A percentile compares a stretch with the other conserved stretches of the same genome.
Evolutionary conservation across 2,113 vertebrate genomes (phyloP).

Genomic region (Prunella fulvescens): DNA sequence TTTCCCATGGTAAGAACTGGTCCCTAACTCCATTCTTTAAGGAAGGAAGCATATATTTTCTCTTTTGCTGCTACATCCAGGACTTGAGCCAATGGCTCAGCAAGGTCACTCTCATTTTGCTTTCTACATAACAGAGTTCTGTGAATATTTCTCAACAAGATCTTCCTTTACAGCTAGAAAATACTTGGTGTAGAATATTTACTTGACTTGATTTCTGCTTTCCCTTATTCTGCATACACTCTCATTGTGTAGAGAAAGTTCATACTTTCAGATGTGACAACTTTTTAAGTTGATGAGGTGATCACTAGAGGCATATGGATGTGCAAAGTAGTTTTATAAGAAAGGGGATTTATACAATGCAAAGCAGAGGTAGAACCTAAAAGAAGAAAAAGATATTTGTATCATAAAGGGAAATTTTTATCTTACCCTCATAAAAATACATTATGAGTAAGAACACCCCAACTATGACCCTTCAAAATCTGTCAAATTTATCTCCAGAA

Average conservation of each 20-base stretch:
- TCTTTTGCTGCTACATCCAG: neutral
- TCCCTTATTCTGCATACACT: neutral
- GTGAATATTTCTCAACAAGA: neutral
- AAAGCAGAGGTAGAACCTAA: neutral
- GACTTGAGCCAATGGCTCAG: neutral
- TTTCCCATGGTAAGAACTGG: conserved; percentile 25
- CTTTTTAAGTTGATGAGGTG: neutral
- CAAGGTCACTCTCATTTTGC: neutral
- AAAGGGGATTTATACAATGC: neutral
- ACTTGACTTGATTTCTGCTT: neutral
- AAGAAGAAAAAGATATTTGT: neutral
- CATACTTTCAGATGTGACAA: neutral
- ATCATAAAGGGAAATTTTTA: neutral
- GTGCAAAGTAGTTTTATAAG: neutral
- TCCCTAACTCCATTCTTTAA: conserved; percentile 39
- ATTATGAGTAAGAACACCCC: neutral
- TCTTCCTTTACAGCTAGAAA: neutral
- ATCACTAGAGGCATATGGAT: neutral
- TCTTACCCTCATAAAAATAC: neutral
- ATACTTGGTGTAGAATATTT: neutral
- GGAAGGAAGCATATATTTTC: conserved; percentile 12
- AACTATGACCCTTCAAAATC: neutral
- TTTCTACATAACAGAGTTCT: neutral
- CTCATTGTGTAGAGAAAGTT: neutral
- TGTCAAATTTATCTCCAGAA: neutral